Evolutionary conservation across 2,797 vertebrate genomes (phyloP).

Genomic region (Gephyroberyx darwinii): DNA sequence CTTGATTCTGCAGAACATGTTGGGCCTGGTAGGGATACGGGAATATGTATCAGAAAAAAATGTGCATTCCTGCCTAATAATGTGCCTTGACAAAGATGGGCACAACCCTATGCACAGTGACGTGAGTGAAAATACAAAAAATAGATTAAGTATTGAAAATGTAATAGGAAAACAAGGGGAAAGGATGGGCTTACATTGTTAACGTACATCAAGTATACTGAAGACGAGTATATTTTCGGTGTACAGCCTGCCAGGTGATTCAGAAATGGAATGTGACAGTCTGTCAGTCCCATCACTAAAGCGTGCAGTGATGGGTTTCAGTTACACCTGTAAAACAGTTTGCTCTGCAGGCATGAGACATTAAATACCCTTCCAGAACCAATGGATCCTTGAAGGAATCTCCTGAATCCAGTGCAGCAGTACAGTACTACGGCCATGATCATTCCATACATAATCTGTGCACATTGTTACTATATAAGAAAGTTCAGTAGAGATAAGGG

Average conservation of each 20-base stretch:
- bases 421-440: neutral
- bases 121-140: neutral
- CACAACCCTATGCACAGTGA: neutral
- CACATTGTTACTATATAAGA: too few relatives aligned
- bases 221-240: neutral
- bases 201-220: too few relatives aligned
- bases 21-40: neutral
- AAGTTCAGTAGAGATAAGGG: too few relatives aligned
- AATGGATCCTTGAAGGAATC: neutral
- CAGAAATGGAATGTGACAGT: conserved; percentile 29
- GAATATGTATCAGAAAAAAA: neutral
- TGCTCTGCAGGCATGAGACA: conserved; percentile 6
- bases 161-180: too few relatives aligned
- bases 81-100: neutral
- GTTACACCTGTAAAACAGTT: conserved; percentile 38
- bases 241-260: neutral
- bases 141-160: too few relatives aligned
- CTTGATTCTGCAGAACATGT: conserved; percentile 16
- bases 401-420: conserved; percentile 7
- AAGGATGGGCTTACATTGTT: too few relatives aligned
- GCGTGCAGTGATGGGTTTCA: conserved; percentile 18
- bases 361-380: neutral
- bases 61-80: neutral
- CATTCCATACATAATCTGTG: too few relatives aligned
- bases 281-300: conserved; percentile 3